These are phyloP conservation scores for Pyrochroa serraticornis DNA, from an alignment of 2,888 invertebrate genomes.

Conservation along the genomic window DNA sequence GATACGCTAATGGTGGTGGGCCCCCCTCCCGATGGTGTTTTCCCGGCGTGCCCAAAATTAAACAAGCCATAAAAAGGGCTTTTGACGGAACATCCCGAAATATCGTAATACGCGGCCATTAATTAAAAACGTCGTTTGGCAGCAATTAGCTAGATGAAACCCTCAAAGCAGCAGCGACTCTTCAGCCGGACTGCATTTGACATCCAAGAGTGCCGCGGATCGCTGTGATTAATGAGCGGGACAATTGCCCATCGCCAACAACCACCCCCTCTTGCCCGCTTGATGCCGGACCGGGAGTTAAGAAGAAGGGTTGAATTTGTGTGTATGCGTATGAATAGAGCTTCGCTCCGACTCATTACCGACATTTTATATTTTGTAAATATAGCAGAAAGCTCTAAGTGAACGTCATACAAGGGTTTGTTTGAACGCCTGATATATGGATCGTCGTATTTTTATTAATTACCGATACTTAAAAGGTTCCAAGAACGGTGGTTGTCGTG, in stretches of 20 bases:
- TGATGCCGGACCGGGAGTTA: slow-evolving; percentile 32
- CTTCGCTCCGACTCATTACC: slow-evolving; percentile 36
- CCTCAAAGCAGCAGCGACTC: slow-evolving; percentile 57
- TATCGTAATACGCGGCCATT: slow-evolving; percentile 55
- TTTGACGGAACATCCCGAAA: slow-evolving; percentile 47
- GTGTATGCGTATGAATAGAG: background rate
- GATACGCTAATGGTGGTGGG: too few species aligned
- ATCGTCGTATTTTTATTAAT: slow-evolving; percentile 42
- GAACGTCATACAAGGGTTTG: too few species aligned
- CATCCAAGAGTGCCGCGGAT: slow-evolving; percentile 57
- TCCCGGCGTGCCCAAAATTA: slow-evolving; percentile 19
- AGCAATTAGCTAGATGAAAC: slow-evolving; percentile 59
- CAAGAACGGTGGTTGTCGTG: slow-evolving; percentile 20
- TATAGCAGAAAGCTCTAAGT: slow-evolving; percentile 13
- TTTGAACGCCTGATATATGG: background rate
- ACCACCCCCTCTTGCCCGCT: slow-evolving; percentile 14
- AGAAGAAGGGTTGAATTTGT: slow-evolving; percentile 50
- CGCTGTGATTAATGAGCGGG: slow-evolving; percentile 58
- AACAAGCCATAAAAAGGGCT: slow-evolving; percentile 35
- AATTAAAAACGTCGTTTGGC: slow-evolving; percentile 59
- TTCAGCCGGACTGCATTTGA: slow-evolving; percentile 58
- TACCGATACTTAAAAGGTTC: slow-evolving; percentile 27
- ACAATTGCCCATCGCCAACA: slow-evolving; percentile 55
- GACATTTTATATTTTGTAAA: slow-evolving; percentile 48
- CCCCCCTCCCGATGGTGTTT: too few species aligned